Conservation (phyloP, 2,888 invertebrate species). For the Myathropa florea region DNA sequence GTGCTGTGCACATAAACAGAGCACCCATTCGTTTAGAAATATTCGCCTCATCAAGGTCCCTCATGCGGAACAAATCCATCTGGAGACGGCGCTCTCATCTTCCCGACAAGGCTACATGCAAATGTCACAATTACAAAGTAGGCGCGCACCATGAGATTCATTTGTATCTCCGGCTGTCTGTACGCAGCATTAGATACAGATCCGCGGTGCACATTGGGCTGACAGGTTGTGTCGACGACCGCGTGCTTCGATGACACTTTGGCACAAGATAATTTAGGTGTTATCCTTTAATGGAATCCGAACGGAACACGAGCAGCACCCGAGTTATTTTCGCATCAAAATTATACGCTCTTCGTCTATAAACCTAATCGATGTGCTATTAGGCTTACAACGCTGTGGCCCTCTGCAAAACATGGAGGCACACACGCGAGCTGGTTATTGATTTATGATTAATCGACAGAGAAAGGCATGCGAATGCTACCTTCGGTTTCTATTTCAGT, state of each 20-base stretch:
- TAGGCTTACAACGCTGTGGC: slow-evolving; percentile 1
- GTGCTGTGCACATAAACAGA: background rate
- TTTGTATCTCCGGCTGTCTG: background rate
- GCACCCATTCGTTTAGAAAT: slow-evolving; percentile 25
- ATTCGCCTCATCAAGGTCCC: slow-evolving; percentile 11
- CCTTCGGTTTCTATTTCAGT: slow-evolving; percentile 32
- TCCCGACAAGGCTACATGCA: background rate
- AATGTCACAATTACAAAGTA: slow-evolving; percentile 11
- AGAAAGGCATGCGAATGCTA: slow-evolving; percentile 32
- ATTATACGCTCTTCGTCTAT: slow-evolving; percentile 9
- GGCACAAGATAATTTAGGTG: background rate
- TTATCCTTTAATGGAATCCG: background rate
- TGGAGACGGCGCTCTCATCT: slow-evolving; percentile 18
- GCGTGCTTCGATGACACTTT: background rate
- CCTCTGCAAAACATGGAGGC: background rate
- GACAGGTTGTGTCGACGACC: background rate
- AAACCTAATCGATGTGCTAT: slow-evolving; percentile 27
- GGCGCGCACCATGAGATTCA: background rate
- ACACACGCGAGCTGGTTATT: slow-evolving; percentile 50
- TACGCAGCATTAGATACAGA: background rate
- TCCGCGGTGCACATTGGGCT: background rate
- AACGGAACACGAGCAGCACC: background rate
- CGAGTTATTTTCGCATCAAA: slow-evolving; percentile 38
- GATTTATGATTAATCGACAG: slow-evolving; percentile 46
- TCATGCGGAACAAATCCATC: slow-evolving; percentile 45